Conservation (phyloP, 2,113 vertebrate species). For the Chauna torquata region DNA sequence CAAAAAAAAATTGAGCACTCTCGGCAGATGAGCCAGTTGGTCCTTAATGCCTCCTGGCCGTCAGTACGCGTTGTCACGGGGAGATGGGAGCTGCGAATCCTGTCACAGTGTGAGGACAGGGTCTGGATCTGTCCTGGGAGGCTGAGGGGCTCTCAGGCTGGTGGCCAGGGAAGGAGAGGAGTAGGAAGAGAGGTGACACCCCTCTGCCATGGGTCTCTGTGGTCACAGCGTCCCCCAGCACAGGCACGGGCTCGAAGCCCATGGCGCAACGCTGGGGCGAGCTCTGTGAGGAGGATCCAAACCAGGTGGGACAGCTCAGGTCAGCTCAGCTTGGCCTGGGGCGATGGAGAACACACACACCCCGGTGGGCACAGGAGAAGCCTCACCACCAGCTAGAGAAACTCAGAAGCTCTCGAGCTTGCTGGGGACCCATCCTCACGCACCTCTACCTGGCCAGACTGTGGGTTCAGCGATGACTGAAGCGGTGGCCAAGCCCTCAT, state of each 20-base stretch:
- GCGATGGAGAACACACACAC: neutral
- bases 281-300: too few relatives aligned
- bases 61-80: neutral
- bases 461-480: neutral
- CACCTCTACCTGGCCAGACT: neutral
- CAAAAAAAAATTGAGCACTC: neutral
- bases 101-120: neutral
- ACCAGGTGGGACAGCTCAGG: too few relatives aligned
- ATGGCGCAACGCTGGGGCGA: too few relatives aligned
- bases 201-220: neutral
- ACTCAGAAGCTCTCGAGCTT: neutral
- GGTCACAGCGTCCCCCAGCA: neutral
- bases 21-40: neutral
- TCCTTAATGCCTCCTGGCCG: neutral
- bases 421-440: neutral
- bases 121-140: neutral
- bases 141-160: neutral
- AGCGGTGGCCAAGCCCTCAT: neutral
- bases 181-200: neutral
- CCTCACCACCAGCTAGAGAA: neutral
- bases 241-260: too few relatives aligned
- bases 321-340: neutral
- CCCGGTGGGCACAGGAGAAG: neutral
- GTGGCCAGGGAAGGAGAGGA: neutral
- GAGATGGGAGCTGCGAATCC: neutral